Base-by-base conservation (phyloP, 64 coral and sea anemone species). In the Montipora sp. region DNA sequence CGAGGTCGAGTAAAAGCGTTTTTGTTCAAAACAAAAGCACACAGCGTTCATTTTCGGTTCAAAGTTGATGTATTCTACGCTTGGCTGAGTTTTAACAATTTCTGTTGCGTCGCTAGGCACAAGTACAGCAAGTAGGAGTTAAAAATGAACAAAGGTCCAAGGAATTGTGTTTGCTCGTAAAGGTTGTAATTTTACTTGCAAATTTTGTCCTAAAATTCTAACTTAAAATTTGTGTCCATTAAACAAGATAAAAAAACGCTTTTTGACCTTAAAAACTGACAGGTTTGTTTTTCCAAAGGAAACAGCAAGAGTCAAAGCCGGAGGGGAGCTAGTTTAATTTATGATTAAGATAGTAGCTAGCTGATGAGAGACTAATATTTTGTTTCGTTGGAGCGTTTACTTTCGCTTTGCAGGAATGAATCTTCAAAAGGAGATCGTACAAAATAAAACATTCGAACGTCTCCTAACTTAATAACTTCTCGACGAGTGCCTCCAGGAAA, bases 31-130 rank as follows among this genome's bases (percentile, higher is more conserved):
- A 49, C 11, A 85, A 85, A 19, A 71, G 45, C 21, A 27, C 82
- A 13, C 82, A 71, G 9, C 43, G 82, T 13, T 85, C 82, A 50
- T 85, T 85, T 85, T 85, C 82, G 22, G 46, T 85, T 22, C 44
- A 49, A 72, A 85, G 12, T 18, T 13, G 15, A 47, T 46, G 8
- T 71, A 71, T 71, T 71, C 5, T 20, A 5, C 10, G 68, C 20
- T 66, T 21, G 3, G 4, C 68, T 7, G 21, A 23, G 8, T 9
- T 21, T 71, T 71, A 3, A 71, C 10, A 20, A 21, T 23, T 21
- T 71, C 68, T 68, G 36, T 36, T 2, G 36, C 36, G 36, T 36
- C 1, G 36, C 36, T 36, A 36, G 36, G 36, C 36, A 36, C 36
- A 36, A 36, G 36, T 36, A n/a, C 8, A 57, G 11, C 11, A 8